phyloP scores from a whole-genome alignment of 2,113 vertebrate genomes.

The Microtus richardsoni region DNA sequence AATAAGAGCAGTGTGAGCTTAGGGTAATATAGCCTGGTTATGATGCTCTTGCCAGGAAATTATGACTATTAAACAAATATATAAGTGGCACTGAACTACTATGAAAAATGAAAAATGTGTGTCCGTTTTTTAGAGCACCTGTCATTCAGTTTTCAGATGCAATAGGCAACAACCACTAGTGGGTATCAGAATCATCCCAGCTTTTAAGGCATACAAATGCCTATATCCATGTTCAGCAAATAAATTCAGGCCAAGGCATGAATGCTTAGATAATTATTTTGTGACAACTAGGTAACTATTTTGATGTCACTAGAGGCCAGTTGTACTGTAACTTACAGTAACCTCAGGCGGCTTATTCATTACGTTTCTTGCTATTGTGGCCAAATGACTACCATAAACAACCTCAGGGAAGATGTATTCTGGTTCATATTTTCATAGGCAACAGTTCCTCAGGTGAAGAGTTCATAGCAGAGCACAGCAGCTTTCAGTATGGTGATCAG shows the following conservation, averaged over 20 bases:
- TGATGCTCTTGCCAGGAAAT: not conserved
- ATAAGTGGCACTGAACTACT: not conserved
- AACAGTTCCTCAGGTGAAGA: not conserved
- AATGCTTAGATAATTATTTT: not conserved
- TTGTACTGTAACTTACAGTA: slow-evolving; percentile 27
- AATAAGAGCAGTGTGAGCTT: not conserved
- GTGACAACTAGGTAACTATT: not conserved
- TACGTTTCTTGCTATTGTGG: not conserved
- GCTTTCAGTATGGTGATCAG: not conserved
- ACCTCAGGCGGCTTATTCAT: not conserved
- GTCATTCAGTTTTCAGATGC: not conserved
- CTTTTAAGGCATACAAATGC: not conserved
- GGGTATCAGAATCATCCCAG: not conserved
- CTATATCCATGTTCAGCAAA: no score
- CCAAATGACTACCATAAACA: not conserved
- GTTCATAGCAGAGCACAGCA: not conserved
- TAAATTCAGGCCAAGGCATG: not conserved
- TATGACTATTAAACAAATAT: not conserved
- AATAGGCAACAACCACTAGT: not conserved
- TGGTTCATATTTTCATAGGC: not conserved
- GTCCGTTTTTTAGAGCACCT: not conserved
- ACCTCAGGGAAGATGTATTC: not conserved
- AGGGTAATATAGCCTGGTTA: not conserved
- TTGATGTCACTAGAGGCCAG: not conserved
- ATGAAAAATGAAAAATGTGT: not conserved